phyloP scores from a whole-genome alignment of 2,797 vertebrate species.

The Ctenopoma multispine region DNA sequence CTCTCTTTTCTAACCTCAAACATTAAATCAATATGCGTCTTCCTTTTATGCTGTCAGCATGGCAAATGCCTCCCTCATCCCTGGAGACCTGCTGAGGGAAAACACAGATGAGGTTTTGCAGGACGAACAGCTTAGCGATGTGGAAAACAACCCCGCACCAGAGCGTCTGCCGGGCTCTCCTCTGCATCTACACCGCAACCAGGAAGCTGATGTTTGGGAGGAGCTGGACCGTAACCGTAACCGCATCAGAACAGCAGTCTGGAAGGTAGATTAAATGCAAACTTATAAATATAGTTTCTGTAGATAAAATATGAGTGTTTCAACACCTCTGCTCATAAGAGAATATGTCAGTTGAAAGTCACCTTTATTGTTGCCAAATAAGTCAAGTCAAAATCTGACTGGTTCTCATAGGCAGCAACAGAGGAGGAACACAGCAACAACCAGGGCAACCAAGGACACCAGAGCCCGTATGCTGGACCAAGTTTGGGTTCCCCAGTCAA shows the following conservation, averaged over 20 bases:
- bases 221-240: conserved; percentile 97
- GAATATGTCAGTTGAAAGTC: neutral
- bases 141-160: conserved; percentile 92
- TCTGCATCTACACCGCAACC: conserved; percentile 86
- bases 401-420: conserved; percentile 82
- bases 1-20: neutral
- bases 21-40: neutral
- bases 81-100: conserved; percentile 94
- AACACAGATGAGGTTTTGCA: conserved; percentile 98
- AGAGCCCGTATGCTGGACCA: conserved; percentile 86
- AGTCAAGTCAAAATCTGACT: neutral
- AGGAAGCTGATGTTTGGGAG: conserved; percentile 98
- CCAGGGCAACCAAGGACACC: conserved; percentile 88
- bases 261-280: conserved; percentile 86
- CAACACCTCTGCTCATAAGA: neutral
- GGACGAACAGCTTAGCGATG: conserved; percentile 97
- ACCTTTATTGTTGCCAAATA: neutral
- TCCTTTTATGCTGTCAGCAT: conserved; percentile 82
- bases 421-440: conserved; percentile 94
- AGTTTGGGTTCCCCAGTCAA: conserved; percentile 92
- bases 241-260: conserved; percentile 87
- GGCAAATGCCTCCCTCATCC: conserved; percentile 96
- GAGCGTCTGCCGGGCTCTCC: conserved; percentile 88
- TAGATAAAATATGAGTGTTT: neutral
- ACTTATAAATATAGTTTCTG: neutral